Base-by-base conservation (phyloP, 2,113 vertebrate genomes). In the Collichthys lucidus region DNA sequence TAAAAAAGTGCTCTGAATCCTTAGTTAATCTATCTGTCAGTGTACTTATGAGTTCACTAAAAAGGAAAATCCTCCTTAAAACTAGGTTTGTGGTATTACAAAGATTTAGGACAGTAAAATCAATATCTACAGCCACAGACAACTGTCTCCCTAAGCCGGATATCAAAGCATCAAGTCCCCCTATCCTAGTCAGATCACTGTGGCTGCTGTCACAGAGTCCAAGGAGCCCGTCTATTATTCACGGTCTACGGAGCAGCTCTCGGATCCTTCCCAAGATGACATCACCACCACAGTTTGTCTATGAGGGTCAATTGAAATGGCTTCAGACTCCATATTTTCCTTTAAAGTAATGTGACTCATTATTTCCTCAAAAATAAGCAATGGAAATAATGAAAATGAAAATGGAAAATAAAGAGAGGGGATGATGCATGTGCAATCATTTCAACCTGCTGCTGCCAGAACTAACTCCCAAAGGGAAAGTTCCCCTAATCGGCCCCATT, bases 321-420 rank as follows among this genome's bases (percentile, higher is more conserved):
- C 24, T 20, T 53, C 66, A 42, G 66, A 31, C 50, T 53, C 31
- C 24, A 31, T 24, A 46, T 56, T 20, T 31, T 66, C 12, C 52
- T 24, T 75, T 46, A 29, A 46, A 66, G 74, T 31, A 16, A 77
- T 22, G 9, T 57, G 62, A 57, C 62, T 66, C 61, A 75, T 74
- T 53, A 74, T 55, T 59, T 75, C 49, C 22, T 44, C 49, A 75
- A 74, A 40, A 52, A 46, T 29, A 65, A 56, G 40, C 74, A 16
- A 42, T 10, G 60, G 72, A 55, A 65, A 65, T n/a, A 62, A 74
- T 53, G 72, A 40, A 63, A 16, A 52, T 74, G 47, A 60, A 74
- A 75, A 64, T 75, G 4, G 64, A 40, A 52, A 52, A 74, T 20
- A 74, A 53, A 53, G 14, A 62, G 59, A 63, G 57, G 20, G 20